Percentiles rank a stretch among this genome's conserved stretches.
Conservation (phyloP, 2,888 invertebrate species). For the Folsomia manolachei region DNA sequence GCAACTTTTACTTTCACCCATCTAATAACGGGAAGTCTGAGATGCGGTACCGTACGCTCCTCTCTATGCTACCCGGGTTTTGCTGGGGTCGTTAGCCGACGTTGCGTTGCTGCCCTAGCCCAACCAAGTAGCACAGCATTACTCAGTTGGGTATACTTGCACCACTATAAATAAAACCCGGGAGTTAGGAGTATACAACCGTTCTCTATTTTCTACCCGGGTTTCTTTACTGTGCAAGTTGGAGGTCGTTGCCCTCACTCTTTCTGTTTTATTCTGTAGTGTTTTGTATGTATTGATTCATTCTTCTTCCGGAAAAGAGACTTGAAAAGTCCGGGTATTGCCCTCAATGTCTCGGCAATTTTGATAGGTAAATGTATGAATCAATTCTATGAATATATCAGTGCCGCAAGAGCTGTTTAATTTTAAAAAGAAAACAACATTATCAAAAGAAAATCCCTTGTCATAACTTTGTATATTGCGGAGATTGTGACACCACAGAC, state of each 20-base stretch:
- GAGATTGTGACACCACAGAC: too few relatives aligned
- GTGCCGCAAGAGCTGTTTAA: too few relatives aligned
- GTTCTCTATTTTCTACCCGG: conserved; percentile 22
- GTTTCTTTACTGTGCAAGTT: conserved; percentile 48
- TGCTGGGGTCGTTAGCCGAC: conserved; percentile 44
- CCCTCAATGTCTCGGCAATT: too few relatives aligned
- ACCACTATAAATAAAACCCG: conserved; percentile 13
- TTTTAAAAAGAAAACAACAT: too few relatives aligned
- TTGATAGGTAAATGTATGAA: too few relatives aligned
- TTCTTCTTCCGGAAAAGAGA: conserved; percentile 40
- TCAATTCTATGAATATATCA: too few relatives aligned
- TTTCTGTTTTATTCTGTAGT: conserved; percentile 18
- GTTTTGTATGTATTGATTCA: conserved; percentile 4
- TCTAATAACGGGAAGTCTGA: conserved; percentile 12
- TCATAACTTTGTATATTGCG: too few relatives aligned
- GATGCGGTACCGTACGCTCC: conserved; percentile 1
- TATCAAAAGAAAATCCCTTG: too few relatives aligned
- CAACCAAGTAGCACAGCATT: conserved; percentile 28
- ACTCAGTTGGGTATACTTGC: conserved; percentile 12
- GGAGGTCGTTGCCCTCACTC: conserved; percentile 50
- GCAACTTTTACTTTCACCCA: conserved; percentile 1
- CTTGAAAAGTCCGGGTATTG: conserved; percentile 46
- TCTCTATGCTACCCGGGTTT: neutral
- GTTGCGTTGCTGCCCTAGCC: conserved; percentile 36
- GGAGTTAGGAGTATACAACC: neutral